Percentiles rank a stretch among this genome's conserved stretches.
Conservation (phyloP, 1,140 invertebrate species). For the Drosophila sp. region DNA sequence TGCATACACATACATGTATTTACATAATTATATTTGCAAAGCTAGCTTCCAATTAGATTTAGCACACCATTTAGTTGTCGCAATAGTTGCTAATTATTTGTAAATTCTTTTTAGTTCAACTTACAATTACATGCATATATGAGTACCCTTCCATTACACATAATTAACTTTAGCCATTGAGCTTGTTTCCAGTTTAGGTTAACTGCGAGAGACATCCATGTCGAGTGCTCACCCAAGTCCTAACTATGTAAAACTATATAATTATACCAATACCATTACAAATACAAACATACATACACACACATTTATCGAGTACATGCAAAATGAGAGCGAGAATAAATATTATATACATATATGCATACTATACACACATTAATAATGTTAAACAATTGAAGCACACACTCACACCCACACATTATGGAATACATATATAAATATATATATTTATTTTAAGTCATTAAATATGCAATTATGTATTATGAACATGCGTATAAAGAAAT, state of each 20-base stretch:
- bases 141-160: conserved; percentile 18
- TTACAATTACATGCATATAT: conserved; percentile 13
- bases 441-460: conserved; percentile 68
- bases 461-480: conserved; percentile 83
- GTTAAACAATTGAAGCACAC: conserved; percentile 70
- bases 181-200: conserved; percentile 60
- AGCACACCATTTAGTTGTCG: conserved; percentile 77
- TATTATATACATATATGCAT: conserved; percentile 53
- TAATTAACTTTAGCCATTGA: conserved; percentile 53
- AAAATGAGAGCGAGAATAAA: conserved; percentile 38
- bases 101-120: conserved; percentile 68
- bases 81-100: conserved; percentile 80
- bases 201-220: conserved; percentile 35
- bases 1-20: conserved; percentile 26
- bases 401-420: conserved; percentile 50
- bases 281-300: conserved; percentile 25
- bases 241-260: conserved; percentile 48
- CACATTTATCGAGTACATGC: conserved; percentile 33
- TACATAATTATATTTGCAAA: conserved; percentile 50
- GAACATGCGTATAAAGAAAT: conserved; percentile 78
- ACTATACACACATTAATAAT: conserved; percentile 58
- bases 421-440: conserved; percentile 51
- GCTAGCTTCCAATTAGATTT: conserved; percentile 71
- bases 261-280: conserved; percentile 30
- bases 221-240: conserved; percentile 56